Conservation (phyloP, 2,113 vertebrate genomes). For the Camelus dromedarius region DNA sequence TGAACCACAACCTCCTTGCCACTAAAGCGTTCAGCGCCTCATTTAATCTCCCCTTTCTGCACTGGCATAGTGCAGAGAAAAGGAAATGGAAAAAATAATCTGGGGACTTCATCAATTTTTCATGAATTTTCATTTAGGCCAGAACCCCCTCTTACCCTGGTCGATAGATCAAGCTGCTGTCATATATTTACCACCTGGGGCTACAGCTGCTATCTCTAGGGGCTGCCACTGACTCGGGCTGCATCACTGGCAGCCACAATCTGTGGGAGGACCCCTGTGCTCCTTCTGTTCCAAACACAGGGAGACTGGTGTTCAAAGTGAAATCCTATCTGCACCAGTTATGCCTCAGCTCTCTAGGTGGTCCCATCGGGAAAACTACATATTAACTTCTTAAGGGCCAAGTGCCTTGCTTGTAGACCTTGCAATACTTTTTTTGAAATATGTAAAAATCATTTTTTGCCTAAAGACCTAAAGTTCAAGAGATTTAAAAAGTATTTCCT, state of each 20-base stretch:
- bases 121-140: slow-evolving; percentile 98
- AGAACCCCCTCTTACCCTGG: slow-evolving; percentile 93
- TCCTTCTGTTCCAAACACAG: slow-evolving; percentile 30
- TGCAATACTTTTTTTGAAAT: slow-evolving; percentile 53
- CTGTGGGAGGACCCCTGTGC: slow-evolving; percentile 34
- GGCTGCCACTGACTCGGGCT: slow-evolving; percentile 82
- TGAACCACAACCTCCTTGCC: slow-evolving; percentile 87
- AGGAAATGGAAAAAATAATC: slow-evolving; percentile 91
- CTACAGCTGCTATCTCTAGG: slow-evolving; percentile 87
- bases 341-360: background rate
- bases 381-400: background rate
- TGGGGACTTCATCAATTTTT: slow-evolving; percentile 97
- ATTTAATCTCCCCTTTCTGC: slow-evolving; percentile 86
- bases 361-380: slow-evolving; percentile 57
- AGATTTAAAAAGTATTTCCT: background rate
- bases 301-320: slow-evolving; percentile 9
- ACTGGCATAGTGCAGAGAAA: slow-evolving; percentile 80
- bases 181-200: slow-evolving; percentile 96
- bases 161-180: slow-evolving; percentile 99
- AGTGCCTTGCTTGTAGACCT: background rate
- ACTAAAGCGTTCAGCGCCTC: slow-evolving; percentile 88
- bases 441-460: slow-evolving; percentile 28
- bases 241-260: slow-evolving; percentile 84
- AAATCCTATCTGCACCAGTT: slow-evolving; percentile 58
- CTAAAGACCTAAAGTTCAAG: background rate